Conservation (phyloP, 1,140 invertebrate genomes). For the Lepidurus apus region DNA sequence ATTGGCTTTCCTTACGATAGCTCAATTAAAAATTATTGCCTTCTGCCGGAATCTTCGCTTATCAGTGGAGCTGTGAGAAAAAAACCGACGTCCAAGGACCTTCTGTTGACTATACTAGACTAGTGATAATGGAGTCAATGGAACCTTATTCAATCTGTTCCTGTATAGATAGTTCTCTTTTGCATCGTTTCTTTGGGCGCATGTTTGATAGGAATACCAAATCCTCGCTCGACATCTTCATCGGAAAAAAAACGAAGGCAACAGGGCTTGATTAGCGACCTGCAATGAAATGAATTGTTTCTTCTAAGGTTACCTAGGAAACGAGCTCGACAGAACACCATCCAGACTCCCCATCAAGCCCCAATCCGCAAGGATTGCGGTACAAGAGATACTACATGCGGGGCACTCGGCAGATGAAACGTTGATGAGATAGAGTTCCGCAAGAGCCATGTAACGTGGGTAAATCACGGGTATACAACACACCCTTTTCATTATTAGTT, state of each 20-base stretch:
- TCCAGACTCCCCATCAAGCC: constrained; percentile 16
- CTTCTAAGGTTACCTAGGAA: constrained; percentile 19
- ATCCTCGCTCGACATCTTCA: not conserved
- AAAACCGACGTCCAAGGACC: too few species aligned
- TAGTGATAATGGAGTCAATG: too few species aligned
- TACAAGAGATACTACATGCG: not conserved
- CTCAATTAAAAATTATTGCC: too few species aligned
- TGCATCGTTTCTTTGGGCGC: not conserved
- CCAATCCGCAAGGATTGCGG: not conserved
- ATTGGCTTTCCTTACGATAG: too few species aligned
- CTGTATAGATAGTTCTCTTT: too few species aligned
- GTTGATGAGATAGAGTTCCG: not conserved
- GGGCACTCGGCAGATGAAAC: constrained; percentile 1
- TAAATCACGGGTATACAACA: not conserved
- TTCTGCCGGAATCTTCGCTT: too few species aligned
- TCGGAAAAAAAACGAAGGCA: not conserved
- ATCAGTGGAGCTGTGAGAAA: too few species aligned
- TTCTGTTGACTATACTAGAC: too few species aligned
- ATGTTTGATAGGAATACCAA: not conserved
- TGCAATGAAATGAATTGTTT: not conserved
- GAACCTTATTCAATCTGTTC: too few species aligned
- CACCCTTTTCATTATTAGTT: not conserved
- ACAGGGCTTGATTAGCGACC: constrained; percentile 2
- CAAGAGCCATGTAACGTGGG: not conserved
- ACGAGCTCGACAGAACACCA: not conserved